phyloP scores from a whole-genome alignment of 2,113 vertebrate genomes.

The Campylomormyrus numenius region DNA sequence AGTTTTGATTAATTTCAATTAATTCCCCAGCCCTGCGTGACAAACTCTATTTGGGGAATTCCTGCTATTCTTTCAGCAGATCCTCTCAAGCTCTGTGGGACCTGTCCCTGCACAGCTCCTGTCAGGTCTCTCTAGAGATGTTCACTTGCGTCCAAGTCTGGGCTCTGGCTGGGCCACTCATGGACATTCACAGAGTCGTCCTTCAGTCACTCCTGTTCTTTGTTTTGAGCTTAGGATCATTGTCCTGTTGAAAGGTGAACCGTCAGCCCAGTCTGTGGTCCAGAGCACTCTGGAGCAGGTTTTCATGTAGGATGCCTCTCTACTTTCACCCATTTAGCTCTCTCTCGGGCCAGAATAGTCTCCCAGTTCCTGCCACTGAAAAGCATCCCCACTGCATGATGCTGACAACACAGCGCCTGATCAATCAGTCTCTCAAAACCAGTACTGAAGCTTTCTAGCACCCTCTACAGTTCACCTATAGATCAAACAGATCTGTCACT shows the following conservation, averaged over 20 bases:
- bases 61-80: not conserved
- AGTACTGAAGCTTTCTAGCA: not conserved
- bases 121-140: not conserved
- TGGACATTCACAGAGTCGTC: not conserved
- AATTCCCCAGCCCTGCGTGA: too few relatives aligned
- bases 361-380: not conserved
- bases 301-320: not conserved
- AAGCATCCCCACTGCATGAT: not conserved
- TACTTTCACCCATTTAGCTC: not conserved
- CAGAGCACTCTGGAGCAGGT: not conserved
- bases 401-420: not conserved
- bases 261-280: not conserved
- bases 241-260: not conserved
- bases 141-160: not conserved
- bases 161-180: not conserved
- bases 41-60: not conserved
- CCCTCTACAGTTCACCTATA: not conserved
- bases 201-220: not conserved
- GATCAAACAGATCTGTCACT: not conserved
- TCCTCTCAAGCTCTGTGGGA: not conserved
- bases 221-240: not conserved
- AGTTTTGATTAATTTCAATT: too few relatives aligned
- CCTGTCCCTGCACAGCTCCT: not conserved
- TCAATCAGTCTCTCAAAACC: not conserved
- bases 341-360: not conserved